Evolutionary conservation across 2,888 invertebrate species (phyloP).

Genomic region (Glaucopsyche alexis): DNA sequence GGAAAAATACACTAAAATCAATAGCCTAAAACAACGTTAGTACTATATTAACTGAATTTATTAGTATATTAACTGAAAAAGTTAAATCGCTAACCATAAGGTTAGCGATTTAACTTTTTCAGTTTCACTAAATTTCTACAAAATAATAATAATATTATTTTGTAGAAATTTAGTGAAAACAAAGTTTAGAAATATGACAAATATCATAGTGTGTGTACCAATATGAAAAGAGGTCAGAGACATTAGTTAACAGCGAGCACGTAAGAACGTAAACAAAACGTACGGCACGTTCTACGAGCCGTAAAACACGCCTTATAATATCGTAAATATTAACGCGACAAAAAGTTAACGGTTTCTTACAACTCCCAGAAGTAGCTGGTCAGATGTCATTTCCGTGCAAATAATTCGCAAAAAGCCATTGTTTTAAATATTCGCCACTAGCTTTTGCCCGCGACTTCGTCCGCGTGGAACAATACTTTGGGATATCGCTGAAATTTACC

Average conservation of each 20-base stretch:
- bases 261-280: constrained; percentile 12
- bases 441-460: too few species aligned
- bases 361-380: not conserved
- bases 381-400: constrained; percentile 15
- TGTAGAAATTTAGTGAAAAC: not conserved
- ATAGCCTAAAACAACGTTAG: too few species aligned
- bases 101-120: too few species aligned
- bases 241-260: not conserved
- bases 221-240: constrained; percentile 7
- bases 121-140: too few species aligned
- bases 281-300: constrained; percentile 13
- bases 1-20: too few species aligned
- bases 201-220: not conserved
- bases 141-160: too few species aligned
- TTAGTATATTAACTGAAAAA: too few species aligned
- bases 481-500: too few species aligned
- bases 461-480: too few species aligned
- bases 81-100: too few species aligned
- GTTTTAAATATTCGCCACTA: not conserved
- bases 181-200: not conserved
- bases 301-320: not conserved
- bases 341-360: not conserved
- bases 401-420: not conserved
- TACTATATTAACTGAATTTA: too few species aligned
- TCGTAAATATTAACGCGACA: constrained; percentile 2